Evolutionary conservation across 2,113 vertebrate genomes (phyloP).

Genomic region (Anser cygnoides): DNA sequence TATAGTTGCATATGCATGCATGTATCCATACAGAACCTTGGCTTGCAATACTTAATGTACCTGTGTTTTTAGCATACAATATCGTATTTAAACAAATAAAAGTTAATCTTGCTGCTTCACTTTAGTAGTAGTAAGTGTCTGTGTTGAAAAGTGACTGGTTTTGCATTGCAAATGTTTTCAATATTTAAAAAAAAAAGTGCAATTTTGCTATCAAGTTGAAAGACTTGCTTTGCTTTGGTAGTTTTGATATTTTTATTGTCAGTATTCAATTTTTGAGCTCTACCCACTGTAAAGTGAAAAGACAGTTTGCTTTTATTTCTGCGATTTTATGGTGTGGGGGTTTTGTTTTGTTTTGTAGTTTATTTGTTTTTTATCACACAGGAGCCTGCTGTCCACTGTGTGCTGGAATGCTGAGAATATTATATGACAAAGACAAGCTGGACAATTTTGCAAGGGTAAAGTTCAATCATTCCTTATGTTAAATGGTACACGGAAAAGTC

Average conservation of each 20-base stretch:
- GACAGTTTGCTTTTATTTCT: not conserved
- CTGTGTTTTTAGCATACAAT: not conserved
- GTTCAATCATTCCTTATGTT: not conserved
- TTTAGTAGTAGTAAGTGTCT: not conserved
- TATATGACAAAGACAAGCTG: constrained; percentile 93
- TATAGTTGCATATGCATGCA: not conserved
- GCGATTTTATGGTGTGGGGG: not conserved
- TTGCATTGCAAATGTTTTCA: not conserved
- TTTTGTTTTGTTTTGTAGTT: not conserved
- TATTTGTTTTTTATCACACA: constrained; percentile 52
- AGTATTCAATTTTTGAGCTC: not conserved
- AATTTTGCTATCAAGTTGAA: not conserved
- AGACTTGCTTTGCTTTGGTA: not conserved
- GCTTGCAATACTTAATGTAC: not conserved
- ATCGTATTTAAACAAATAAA: not conserved
- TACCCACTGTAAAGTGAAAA: not conserved
- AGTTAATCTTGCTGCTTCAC: not conserved
- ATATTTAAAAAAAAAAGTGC: not conserved
- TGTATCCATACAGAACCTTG: not conserved
- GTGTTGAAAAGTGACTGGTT: not conserved
- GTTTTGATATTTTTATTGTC: not conserved
- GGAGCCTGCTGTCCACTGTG: constrained; percentile 96
- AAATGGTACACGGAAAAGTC: not conserved
- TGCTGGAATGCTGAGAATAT: constrained; percentile 92
- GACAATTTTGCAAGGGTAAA: constrained; percentile 92